Evolutionary conservation across 2,888 invertebrate species (phyloP).

Genomic region (Megalurothrips usitatus): DNA sequence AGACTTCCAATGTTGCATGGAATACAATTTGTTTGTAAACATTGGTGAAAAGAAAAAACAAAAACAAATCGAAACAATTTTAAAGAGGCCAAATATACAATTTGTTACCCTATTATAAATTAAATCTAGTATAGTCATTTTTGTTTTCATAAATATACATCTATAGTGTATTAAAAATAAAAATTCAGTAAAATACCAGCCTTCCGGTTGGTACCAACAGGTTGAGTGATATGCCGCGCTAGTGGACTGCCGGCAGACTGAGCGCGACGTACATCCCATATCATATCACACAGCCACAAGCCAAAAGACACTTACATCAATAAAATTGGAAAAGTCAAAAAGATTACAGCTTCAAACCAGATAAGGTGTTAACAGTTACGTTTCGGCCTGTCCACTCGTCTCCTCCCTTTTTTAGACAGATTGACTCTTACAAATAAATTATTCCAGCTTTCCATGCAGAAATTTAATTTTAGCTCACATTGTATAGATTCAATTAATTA

Average conservation of each 20-base stretch:
- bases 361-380: not conserved
- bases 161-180: slow-evolving; percentile 27
- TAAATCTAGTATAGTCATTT: slow-evolving; percentile 25
- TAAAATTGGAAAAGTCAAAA: slow-evolving; percentile 20
- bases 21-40: slow-evolving; percentile 2
- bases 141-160: slow-evolving; percentile 27
- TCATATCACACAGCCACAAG: slow-evolving; percentile 22
- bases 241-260: slow-evolving; percentile 18
- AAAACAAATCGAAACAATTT: not conserved
- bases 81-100: slow-evolving; percentile 22
- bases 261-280: slow-evolving; percentile 14
- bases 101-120: slow-evolving; percentile 27
- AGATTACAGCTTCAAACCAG: not conserved
- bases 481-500: not conserved
- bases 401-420: not conserved
- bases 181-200: slow-evolving; percentile 26
- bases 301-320: slow-evolving; percentile 26
- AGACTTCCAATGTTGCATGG: slow-evolving; percentile 23
- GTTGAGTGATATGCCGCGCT: slow-evolving; percentile 25
- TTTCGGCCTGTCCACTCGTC: not conserved
- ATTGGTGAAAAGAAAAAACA: slow-evolving; percentile 8
- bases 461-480: not conserved
- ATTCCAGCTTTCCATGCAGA: not conserved
- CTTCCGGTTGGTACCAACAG: slow-evolving; percentile 5
- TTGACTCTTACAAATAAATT: not conserved